Percentiles rank a stretch among this genome's conserved stretches.
These are phyloP conservation scores for Rhagonycha lutea DNA, from an alignment of 2,888 invertebrate genomes.

Conservation along the genomic window DNA sequence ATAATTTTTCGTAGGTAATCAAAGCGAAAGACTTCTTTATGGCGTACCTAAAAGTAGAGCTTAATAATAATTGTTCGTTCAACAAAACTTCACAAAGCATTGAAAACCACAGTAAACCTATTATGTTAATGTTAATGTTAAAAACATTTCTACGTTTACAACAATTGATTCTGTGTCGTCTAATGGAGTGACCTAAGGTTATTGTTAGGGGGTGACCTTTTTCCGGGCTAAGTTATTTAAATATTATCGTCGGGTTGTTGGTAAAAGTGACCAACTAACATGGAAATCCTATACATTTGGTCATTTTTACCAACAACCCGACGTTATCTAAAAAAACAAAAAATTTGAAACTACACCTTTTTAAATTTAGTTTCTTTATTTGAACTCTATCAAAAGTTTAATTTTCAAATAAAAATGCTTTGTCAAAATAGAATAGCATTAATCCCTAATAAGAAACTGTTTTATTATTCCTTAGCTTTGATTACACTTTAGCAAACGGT, in stretches of 20 bases:
- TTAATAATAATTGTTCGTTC: background rate
- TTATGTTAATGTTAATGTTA: background rate
- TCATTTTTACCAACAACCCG: no score
- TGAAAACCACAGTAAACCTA: background rate
- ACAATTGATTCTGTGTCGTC: background rate
- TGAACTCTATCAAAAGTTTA: background rate
- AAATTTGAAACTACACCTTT: no score
- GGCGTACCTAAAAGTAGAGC: background rate
- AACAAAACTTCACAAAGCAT: background rate
- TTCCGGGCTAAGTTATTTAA: background rate
- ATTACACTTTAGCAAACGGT: constrained; percentile 1
- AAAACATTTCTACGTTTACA: background rate
- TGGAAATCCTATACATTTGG: no score
- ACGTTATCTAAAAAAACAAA: no score
- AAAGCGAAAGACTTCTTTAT: background rate
- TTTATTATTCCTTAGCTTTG: constrained; percentile 4
- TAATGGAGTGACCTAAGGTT: background rate
- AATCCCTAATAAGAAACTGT: background rate
- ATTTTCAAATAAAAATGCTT: background rate
- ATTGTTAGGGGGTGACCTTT: background rate
- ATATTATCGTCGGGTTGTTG: no score
- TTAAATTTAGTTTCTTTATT: background rate
- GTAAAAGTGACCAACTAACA: no score
- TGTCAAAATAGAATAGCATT: background rate
- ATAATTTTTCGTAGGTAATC: background rate